Evolutionary conservation across 2,888 invertebrate genomes (phyloP).

Genomic region (Mesoligia furuncula): DNA sequence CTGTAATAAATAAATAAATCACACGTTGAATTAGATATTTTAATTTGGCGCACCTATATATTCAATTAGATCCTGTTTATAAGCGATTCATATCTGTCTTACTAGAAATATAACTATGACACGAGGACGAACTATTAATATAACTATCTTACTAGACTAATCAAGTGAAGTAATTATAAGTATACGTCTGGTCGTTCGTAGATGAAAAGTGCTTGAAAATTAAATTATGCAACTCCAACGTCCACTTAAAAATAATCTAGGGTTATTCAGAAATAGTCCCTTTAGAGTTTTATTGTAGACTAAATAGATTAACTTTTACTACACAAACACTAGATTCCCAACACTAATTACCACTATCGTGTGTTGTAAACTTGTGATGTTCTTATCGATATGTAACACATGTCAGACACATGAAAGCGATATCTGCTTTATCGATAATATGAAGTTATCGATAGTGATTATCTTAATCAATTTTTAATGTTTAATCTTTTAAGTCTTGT

Average conservation of each 20-base stretch:
- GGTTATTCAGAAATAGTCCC: not conserved
- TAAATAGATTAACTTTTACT: slow-evolving; percentile 26
- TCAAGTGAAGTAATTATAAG: too few relatives aligned
- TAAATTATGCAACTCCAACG: not conserved
- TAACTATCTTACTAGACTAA: too few relatives aligned
- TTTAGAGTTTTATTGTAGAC: slow-evolving; percentile 12
- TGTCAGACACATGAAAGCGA: slow-evolving; percentile 32
- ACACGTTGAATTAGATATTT: too few relatives aligned
- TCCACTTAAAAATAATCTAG: slow-evolving; percentile 12
- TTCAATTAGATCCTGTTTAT: too few relatives aligned
- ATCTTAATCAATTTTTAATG: slow-evolving; percentile 43
- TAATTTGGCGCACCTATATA: too few relatives aligned
- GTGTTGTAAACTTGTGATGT: slow-evolving; percentile 48
- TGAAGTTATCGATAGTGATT: slow-evolving; percentile 47
- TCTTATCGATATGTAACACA: slow-evolving; percentile 42
- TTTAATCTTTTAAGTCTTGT: slow-evolving; percentile 42
- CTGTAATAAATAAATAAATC: too few relatives aligned
- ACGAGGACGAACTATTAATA: too few relatives aligned
- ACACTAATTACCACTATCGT: slow-evolving; percentile 39
- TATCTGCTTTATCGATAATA: slow-evolving; percentile 44
- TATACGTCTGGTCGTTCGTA: too few relatives aligned
- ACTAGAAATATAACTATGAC: too few relatives aligned
- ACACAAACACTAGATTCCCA: slow-evolving; percentile 30
- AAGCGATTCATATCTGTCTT: too few relatives aligned
- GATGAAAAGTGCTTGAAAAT: too few relatives aligned